Base-by-base conservation (phyloP, 1,140 invertebrate genomes). In the Eumeta japonica region DNA sequence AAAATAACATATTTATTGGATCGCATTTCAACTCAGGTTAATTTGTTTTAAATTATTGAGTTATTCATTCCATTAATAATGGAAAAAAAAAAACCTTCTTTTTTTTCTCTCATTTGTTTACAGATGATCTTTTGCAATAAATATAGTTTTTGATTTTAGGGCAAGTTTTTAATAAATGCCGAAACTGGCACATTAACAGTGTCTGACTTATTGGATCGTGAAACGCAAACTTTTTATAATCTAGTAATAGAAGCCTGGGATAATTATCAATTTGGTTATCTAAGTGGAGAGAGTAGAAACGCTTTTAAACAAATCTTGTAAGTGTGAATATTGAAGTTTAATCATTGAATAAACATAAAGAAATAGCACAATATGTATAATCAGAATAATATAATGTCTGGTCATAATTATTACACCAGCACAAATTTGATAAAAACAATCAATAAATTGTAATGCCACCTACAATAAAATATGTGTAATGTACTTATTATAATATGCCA, bases 241-340 rank as follows among this genome's bases (percentile, higher is more conserved):
- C 71, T 96, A 7, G 87, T 95, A 0, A 85, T 94, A 9, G 90
- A 96, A 70, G 92, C 91, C 1, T 94, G 90, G 89, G 93, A 96
- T 62, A 95, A 95, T 70, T 94, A 94, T 68, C 89, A 94, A 55
- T 94, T 89, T 65, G 91, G 92, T 2, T 92, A 90, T 58, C 79
- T 87, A n/a, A 85, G 84, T 36, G 90, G 90, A 3, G 91, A 95
- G 62, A 93, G 90, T 52, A 79, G 92, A 36, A 94, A 94, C 65
- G 88, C 90, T 10, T 94, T 94, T 55, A 93, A 93, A 71, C 91
- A 94, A 66, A 83, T 94, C 24, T 83, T 86, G 88, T 90, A 76
- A 80, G 82, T 58, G n/a, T n/a, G n/a, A n/a, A n/a, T n/a, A n/a
- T n/a, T n/a, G n/a, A n/a, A 12, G 9, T 33, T 49, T 33, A 31